Evolutionary conservation across 1,140 invertebrate species (phyloP), one percentile per base, ranked within the genome.

Genomic region (Streblospio benedicti): DNA sequence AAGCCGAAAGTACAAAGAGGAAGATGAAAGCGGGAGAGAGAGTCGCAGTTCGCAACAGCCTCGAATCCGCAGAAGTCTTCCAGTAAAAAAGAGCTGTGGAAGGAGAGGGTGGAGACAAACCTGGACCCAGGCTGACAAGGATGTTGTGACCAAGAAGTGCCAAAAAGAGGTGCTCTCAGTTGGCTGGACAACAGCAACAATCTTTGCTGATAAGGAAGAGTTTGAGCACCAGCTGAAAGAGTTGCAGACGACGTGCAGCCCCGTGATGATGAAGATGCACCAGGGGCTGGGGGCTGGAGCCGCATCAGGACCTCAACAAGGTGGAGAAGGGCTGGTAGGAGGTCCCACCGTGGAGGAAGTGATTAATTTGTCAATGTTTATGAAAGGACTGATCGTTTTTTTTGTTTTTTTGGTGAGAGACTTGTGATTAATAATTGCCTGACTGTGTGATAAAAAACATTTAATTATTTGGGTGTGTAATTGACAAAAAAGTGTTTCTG

Each of bases 51-150:
- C 94, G 94, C 83, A 96, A 97, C 72, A 83, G 82, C n/a, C 81
- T 97, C 0, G 93, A 97, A 74, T 91, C n/a, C n/a, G n/a, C 89
- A 38, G 97, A 97, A 78, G 93, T 90, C 78, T 97, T 95, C 83
- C 89, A 88, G 69, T 92, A 95, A 78, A 91, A 95, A 83, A 89
- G 88, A 53, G 93, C 92, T 20, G 86, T 83, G 9, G 68, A 83
- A 65, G 90, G 83, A 90, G 88, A 69, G 69, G 79, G 27, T 5
- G 47, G 38, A 18, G 35, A 47, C 28, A 57, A 57, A 28, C 32
- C 47, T n/a, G 44, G 67, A 82, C 56, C 4, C 30, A 52, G 9
- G 18, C 12, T 14, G 56, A 57, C 43, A 57, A 49, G 41, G 12
- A 57, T 30, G 6, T 18, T 12, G 56, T 57, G 38, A 14, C 47